Conservation (phyloP, 2,888 invertebrate species). For the Xanthia icteritia region DNA sequence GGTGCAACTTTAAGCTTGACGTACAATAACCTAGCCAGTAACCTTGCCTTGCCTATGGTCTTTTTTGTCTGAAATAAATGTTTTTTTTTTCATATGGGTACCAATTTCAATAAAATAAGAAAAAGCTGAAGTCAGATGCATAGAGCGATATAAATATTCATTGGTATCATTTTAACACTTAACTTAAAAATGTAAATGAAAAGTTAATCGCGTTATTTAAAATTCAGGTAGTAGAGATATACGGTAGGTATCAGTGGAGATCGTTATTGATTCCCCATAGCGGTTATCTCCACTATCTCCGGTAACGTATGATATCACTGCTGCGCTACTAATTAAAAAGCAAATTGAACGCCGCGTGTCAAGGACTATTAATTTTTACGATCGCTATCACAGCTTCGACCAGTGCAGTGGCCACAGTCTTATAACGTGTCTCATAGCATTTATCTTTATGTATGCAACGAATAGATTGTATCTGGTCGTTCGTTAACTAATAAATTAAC, state of each 20-base stretch:
- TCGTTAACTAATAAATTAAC: slow-evolving; percentile 81
- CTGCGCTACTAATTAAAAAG: slow-evolving; percentile 81
- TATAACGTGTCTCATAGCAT: slow-evolving; percentile 73
- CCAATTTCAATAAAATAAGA: slow-evolving; percentile 30
- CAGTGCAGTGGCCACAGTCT: slow-evolving; percentile 67
- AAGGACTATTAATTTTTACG: slow-evolving; percentile 86
- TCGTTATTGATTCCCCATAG: slow-evolving; percentile 71
- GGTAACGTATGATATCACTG: slow-evolving; percentile 66
- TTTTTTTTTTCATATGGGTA: too few relatives aligned
- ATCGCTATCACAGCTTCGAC: slow-evolving; percentile 76
- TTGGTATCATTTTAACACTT: slow-evolving; percentile 65
- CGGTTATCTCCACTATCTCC: slow-evolving; percentile 68
- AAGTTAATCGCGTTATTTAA: slow-evolving; percentile 66
- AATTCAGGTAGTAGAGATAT: slow-evolving; percentile 60
- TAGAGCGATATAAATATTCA: slow-evolving; percentile 65
- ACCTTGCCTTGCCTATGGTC: too few relatives aligned
- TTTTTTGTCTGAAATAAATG: too few relatives aligned
- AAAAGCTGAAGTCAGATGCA: slow-evolving; percentile 40
- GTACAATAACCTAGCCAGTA: background rate
- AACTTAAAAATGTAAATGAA: slow-evolving; percentile 66
- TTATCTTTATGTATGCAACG: slow-evolving; percentile 81
- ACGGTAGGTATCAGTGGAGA: slow-evolving; percentile 60
- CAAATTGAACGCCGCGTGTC: slow-evolving; percentile 83
- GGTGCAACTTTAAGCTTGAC: background rate
- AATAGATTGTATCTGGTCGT: slow-evolving; percentile 79